Conservation (phyloP, 2,113 vertebrate species). For the Crocuta crocuta region DNA sequence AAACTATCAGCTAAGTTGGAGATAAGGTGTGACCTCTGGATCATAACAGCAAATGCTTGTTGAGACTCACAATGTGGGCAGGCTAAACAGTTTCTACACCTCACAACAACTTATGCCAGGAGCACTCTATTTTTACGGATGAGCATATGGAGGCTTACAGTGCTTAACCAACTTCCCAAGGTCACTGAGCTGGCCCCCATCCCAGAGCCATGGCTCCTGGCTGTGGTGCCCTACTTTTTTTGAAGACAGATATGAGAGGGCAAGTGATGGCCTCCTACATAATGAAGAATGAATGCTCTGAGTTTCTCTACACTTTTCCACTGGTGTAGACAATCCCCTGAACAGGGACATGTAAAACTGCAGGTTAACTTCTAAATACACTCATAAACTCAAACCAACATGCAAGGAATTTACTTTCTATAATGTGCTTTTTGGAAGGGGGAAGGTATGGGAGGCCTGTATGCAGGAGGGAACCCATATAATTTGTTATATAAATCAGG, state of each 20-base stretch:
- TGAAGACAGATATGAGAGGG: background rate
- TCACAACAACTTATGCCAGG: background rate
- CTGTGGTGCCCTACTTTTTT: background rate
- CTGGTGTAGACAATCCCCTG: background rate
- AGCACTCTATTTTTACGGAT: background rate
- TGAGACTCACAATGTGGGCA: background rate
- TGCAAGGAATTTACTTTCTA: background rate
- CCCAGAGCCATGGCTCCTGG: background rate
- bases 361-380: background rate
- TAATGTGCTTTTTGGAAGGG: background rate
- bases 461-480: background rate
- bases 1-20: background rate
- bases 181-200: background rate
- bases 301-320: background rate
- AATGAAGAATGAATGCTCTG: background rate
- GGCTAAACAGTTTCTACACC: background rate
- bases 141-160: background rate
- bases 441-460: rapidly evolving
- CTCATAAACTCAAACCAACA: background rate
- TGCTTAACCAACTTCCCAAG: background rate
- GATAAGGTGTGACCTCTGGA: background rate
- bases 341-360: background rate
- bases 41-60: background rate
- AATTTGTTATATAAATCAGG: background rate
- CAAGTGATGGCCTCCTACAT: background rate